These are phyloP conservation scores for Eremophila alpestris DNA, from an alignment of 2,797 vertebrate genomes.

Conservation along the genomic window DNA sequence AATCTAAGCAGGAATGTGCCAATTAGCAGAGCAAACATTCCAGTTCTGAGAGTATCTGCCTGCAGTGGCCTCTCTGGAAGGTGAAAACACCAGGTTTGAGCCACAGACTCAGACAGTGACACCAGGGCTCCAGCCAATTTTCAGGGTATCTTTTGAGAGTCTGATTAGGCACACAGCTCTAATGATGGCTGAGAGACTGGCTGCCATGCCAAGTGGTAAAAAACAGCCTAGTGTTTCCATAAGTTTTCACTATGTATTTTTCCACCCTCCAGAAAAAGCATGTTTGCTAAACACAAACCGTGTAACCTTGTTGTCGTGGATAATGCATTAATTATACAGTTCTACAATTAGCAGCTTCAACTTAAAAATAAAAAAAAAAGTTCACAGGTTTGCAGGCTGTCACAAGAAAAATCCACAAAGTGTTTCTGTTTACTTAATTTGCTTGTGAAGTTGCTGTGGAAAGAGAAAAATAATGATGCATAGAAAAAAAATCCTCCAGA, in stretches of 20 bases:
- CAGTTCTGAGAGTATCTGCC: constrained; percentile 1
- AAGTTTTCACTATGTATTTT: constrained; percentile 24
- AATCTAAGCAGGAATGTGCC: constrained; percentile 58
- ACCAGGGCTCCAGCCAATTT: neutral
- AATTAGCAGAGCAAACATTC: constrained; percentile 55
- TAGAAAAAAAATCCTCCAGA: constrained; percentile 61
- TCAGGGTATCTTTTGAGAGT: neutral
- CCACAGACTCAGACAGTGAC: neutral
- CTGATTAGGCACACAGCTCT: constrained; percentile 11
- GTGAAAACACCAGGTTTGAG: neutral
- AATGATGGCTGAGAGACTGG: neutral
- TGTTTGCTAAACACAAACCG: constrained; percentile 40
- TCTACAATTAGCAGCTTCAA: constrained; percentile 58
- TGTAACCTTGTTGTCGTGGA: constrained; percentile 37
- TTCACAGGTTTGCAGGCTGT: constrained; percentile 52
- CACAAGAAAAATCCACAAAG: constrained; percentile 59
- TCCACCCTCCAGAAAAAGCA: constrained; percentile 45
- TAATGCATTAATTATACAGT: constrained; percentile 54
- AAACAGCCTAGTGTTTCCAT: neutral
- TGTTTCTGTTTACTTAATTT: constrained; percentile 62
- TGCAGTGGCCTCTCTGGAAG: neutral
- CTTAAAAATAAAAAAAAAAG: constrained; percentile 57
- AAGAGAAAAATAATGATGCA: constrained; percentile 58
- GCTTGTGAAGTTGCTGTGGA: constrained; percentile 53
- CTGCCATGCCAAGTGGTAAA: constrained; percentile 19